Base-by-base conservation (phyloP, 2,797 vertebrate genomes). In the Coluber constrictor region DNA sequence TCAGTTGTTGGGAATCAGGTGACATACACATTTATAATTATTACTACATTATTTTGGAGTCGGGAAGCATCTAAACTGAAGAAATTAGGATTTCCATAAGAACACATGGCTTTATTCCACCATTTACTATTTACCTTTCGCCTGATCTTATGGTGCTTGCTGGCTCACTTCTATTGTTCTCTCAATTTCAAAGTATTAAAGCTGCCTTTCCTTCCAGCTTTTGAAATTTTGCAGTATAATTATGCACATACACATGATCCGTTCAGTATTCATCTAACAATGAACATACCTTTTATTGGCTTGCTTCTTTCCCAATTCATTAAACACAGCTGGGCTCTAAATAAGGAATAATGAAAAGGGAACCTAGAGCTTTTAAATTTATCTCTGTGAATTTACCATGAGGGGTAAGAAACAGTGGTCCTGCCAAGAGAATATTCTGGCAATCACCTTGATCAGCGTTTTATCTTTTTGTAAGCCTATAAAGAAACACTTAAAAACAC, bases 321-420 rank as follows among this genome's bases (percentile, higher is more conserved):
- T 96, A 96, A 96, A 95, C 93, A 94, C 96, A 97, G 95, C 96
- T 96, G 96, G 95, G 94, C 86, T 95, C 95, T 94, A 95, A 95
- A 95, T 83, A 96, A 95, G 94, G 94, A 94, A 96, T 94, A 95
- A 95, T 93, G 95, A 94, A 93, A 93, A 95, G 95, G 29, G 66
- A 94, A 91, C 61, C 90, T 91, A 94, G 91, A 96, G 95, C 86
- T 88, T 92, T 91, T 89, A 95, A 87, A 92, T 92, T 63, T 90
- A 92, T 86, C 47, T 88, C 70, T 90, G 47, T 55, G 55, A 32
- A 79, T 91, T 43, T 91, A 90, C 87, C 89, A 74, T 23, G 7
- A 32, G 92, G 88, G 90, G 94, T 89, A 93, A 92, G 60, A 87
- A 93, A 43, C 3, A 57, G 23, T 56, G 0, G 0, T 32, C 89